These are phyloP conservation scores for Chaetodon trifascialis DNA, from an alignment of 2,113 vertebrate genomes.

Conservation along the genomic window DNA sequence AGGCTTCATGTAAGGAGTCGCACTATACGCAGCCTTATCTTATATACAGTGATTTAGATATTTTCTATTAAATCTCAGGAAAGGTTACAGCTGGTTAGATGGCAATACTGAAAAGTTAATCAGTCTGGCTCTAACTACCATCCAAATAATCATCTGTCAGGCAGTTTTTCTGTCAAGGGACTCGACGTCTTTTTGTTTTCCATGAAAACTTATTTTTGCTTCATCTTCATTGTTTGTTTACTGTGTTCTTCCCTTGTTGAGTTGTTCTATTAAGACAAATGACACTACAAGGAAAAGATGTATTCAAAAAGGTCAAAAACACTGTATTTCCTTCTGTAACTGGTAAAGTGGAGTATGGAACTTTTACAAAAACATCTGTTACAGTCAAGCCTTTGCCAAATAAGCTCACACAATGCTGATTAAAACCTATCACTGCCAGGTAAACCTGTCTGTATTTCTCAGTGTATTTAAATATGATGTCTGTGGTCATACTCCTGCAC, in stretches of 20 bases:
- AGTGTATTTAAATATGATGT: too few species aligned
- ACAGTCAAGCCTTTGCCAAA: too few species aligned
- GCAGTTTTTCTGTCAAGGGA: background rate
- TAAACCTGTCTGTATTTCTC: too few species aligned
- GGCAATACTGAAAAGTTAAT: constrained; percentile 15
- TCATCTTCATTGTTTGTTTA: background rate
- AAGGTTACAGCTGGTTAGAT: background rate
- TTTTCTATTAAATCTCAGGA: constrained; percentile 6
- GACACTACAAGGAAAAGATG: background rate
- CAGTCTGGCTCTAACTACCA: background rate
- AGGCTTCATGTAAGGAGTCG: background rate
- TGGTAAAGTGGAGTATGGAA: too few species aligned
- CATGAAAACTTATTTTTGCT: background rate
- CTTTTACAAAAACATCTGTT: too few species aligned
- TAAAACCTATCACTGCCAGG: too few species aligned
- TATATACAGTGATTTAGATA: background rate
- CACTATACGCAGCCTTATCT: background rate
- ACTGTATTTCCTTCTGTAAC: too few species aligned
- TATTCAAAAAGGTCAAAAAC: background rate
- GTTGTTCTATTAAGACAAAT: background rate
- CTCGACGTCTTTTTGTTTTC: background rate
- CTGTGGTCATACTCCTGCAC: too few species aligned
- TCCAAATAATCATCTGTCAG: constrained; percentile 12
- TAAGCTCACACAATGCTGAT: too few species aligned
- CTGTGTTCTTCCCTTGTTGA: background rate